These are phyloP conservation scores for Drosophila parabipectinata DNA, from an alignment of 1,140 invertebrate genomes.

Conservation along the genomic window DNA sequence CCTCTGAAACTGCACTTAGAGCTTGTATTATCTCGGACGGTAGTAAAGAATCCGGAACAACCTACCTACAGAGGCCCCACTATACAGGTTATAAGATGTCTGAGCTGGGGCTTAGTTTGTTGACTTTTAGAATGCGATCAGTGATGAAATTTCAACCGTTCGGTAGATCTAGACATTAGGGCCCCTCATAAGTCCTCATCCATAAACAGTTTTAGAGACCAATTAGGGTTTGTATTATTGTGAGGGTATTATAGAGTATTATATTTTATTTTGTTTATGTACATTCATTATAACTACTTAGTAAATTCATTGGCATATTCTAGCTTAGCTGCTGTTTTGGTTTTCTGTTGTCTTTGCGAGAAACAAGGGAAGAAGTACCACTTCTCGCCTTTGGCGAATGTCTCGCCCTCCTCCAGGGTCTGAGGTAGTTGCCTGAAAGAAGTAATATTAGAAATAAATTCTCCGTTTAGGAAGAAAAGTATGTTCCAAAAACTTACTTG, in stretches of 20 bases:
- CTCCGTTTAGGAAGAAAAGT: not conserved
- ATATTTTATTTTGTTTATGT: slow-evolving; percentile 8
- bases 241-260: not conserved
- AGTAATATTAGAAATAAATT: not conserved
- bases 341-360: slow-evolving; percentile 2
- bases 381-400: slow-evolving; percentile 85
- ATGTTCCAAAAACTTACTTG: slow-evolving; percentile 56
- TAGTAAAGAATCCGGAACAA: slow-evolving; percentile 50
- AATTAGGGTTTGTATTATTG: slow-evolving; percentile 5
- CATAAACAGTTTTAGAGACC: not conserved
- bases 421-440: slow-evolving; percentile 84
- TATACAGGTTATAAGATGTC: slow-evolving; percentile 2
- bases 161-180: not conserved
- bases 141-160: slow-evolving; percentile 9
- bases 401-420: slow-evolving; percentile 86
- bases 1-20: slow-evolving; percentile 10
- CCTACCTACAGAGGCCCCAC: slow-evolving; percentile 12
- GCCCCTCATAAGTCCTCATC: not conserved
- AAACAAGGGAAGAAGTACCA: slow-evolving; percentile 75
- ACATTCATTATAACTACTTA: slow-evolving; percentile 20
- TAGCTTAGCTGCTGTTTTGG: slow-evolving; percentile 25
- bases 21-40: not conserved
- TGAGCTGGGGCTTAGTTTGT: slow-evolving; percentile 3
- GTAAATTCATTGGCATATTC: slow-evolving; percentile 26
- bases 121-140: not conserved